Percentiles rank a stretch among this genome's conserved stretches.
Conservation (phyloP, 2,888 invertebrate species). For the Ophraella communa region DNA sequence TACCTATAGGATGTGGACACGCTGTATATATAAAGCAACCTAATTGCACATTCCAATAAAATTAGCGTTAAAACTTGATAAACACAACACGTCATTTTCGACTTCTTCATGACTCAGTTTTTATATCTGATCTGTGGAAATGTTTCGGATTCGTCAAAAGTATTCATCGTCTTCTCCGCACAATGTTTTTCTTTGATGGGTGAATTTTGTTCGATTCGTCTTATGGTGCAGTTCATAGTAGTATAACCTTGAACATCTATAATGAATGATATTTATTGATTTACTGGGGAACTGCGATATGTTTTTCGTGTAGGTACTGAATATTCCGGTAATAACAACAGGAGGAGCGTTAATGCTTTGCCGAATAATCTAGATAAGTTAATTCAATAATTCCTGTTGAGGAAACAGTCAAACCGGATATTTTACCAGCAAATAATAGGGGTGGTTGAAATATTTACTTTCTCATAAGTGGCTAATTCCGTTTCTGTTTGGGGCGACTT, state of each 20-base stretch:
- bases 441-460: too few species aligned
- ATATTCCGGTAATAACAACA: too few species aligned
- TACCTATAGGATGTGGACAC: too few species aligned
- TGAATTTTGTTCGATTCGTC: not conserved
- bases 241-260: constrained; percentile 9
- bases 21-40: too few species aligned
- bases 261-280: not conserved
- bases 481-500: too few species aligned
- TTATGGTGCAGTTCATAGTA: constrained; percentile 14
- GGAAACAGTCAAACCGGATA: too few species aligned
- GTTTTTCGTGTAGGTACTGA: too few species aligned
- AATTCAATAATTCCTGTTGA: too few species aligned
- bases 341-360: too few species aligned
- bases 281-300: not conserved
- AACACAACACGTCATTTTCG: constrained; percentile 9
- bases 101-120: constrained; percentile 9
- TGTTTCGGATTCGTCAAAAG: not conserved
- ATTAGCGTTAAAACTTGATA: constrained; percentile 11
- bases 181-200: not conserved
- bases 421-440: too few species aligned
- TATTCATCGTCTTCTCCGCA: not conserved
- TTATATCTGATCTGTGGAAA: not conserved
- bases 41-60: constrained; percentile 13
- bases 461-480: too few species aligned
- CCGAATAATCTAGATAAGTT: too few species aligned